A percentile compares a stretch with the other conserved stretches of the same genome.
These are phyloP conservation scores for Pleuronectes platessa DNA, from an alignment of 2,113 vertebrate genomes.

Conservation along the genomic window DNA sequence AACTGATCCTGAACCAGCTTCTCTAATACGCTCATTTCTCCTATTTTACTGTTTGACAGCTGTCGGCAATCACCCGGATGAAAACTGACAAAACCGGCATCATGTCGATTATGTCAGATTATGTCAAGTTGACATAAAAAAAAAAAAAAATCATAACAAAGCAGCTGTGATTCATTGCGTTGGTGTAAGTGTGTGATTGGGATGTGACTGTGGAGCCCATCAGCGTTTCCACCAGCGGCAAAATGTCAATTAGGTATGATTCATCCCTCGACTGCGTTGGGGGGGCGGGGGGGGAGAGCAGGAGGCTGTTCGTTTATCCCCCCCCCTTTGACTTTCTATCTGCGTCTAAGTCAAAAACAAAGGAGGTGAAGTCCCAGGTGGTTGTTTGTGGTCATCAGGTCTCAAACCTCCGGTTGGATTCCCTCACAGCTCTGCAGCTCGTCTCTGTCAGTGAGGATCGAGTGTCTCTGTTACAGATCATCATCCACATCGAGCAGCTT, in stretches of 20 bases:
- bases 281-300: conserved; percentile 20
- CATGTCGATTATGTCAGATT: conserved; percentile 1
- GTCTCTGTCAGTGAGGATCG: too few relatives aligned
- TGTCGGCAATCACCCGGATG: not conserved
- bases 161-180: not conserved
- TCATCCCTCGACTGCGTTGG: conserved; percentile 59
- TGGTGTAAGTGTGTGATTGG: too few relatives aligned
- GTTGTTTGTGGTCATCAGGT: too few relatives aligned
- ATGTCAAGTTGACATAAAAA: conserved; percentile 21
- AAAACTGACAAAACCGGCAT: conserved; percentile 51
- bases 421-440: too few relatives aligned
- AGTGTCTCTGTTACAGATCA: too few relatives aligned
- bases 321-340: conserved; percentile 48
- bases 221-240: conserved; percentile 68
- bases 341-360: too few relatives aligned
- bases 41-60: not conserved
- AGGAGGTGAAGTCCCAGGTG: too few relatives aligned
- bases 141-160: conserved; percentile 24
- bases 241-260: conserved; percentile 76
- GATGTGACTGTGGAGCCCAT: conserved; percentile 49
- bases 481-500: too few relatives aligned
- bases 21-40: not conserved
- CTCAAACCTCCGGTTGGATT: too few relatives aligned
- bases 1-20: too few relatives aligned
- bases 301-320: conserved; percentile 49